phyloP scores from a whole-genome alignment of 2,113 vertebrate species.

The Gallinago jamesoni region DNA sequence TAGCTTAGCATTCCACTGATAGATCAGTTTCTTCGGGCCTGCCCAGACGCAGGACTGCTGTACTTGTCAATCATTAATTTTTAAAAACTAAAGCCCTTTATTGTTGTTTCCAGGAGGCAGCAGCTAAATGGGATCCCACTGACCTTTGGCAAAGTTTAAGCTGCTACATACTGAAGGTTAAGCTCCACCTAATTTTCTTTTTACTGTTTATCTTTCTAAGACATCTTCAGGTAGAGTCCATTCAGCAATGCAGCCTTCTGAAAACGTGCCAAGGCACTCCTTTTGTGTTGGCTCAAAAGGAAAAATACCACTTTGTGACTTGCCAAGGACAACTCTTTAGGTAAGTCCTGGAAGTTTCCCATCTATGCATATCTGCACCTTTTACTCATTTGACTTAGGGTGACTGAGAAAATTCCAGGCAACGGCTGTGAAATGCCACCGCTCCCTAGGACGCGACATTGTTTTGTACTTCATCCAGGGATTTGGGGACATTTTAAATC shows the following conservation, averaged over 20 bases:
- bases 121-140: background rate
- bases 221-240: background rate
- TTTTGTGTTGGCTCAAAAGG: background rate
- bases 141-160: background rate
- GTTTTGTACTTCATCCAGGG: background rate
- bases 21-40: background rate
- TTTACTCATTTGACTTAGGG: background rate
- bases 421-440: background rate
- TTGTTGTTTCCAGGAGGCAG: background rate
- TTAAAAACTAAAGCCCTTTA: background rate
- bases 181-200: background rate
- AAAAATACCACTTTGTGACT: background rate
- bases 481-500: background rate
- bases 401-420: background rate
- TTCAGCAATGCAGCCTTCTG: background rate
- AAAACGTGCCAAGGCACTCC: background rate
- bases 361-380: background rate
- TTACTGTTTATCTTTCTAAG: background rate
- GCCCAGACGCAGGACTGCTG: background rate
- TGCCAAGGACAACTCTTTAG: background rate
- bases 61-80: background rate
- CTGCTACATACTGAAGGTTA: background rate
- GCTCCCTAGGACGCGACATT: background rate
- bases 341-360: background rate
- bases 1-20: slow-evolving; percentile 4